Conservation (phyloP, 1,140 invertebrate species). For the Drosophila sulfurigaster region DNA sequence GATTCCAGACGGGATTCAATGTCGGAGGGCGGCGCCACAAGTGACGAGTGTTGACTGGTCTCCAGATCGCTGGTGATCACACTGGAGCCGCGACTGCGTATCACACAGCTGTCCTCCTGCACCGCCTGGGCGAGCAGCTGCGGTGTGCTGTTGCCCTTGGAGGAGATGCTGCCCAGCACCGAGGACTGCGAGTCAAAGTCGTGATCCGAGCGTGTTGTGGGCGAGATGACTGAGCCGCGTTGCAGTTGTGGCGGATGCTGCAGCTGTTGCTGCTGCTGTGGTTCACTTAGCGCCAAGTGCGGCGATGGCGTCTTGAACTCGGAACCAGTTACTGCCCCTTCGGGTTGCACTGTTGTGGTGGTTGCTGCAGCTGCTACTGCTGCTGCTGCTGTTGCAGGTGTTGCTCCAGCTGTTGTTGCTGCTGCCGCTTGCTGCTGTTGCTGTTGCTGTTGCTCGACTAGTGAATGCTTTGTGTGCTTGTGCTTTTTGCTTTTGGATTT, state of each 20-base stretch:
- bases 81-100: conserved; percentile 81
- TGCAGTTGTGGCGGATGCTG: conserved; percentile 44
- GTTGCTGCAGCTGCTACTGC: conserved; percentile 63
- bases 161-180: conserved; percentile 83
- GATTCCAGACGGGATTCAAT: conserved; percentile 81
- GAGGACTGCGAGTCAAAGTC: conserved; percentile 84
- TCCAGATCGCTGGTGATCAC: conserved; percentile 83
- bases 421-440: conserved; percentile 61
- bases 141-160: conserved; percentile 81
- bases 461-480: conserved; percentile 76
- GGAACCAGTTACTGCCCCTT: conserved; percentile 20
- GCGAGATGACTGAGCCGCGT: conserved; percentile 67
- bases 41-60: conserved; percentile 82
- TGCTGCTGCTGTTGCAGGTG: conserved; percentile 10
- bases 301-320: conserved; percentile 86
- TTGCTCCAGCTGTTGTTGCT: conserved; percentile 58
- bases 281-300: conserved; percentile 84
- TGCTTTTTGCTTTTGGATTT: conserved; percentile 84
- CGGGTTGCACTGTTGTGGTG: conserved; percentile 54
- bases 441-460: conserved; percentile 32
- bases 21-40: conserved; percentile 83
- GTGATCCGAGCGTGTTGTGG: conserved; percentile 72
- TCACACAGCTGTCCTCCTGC: conserved; percentile 81
- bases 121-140: conserved; percentile 68
- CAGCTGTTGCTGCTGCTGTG: conserved; percentile 37